Evolutionary conservation across 2,113 vertebrate species (phyloP).

Genomic region (Colinus virginianus): DNA sequence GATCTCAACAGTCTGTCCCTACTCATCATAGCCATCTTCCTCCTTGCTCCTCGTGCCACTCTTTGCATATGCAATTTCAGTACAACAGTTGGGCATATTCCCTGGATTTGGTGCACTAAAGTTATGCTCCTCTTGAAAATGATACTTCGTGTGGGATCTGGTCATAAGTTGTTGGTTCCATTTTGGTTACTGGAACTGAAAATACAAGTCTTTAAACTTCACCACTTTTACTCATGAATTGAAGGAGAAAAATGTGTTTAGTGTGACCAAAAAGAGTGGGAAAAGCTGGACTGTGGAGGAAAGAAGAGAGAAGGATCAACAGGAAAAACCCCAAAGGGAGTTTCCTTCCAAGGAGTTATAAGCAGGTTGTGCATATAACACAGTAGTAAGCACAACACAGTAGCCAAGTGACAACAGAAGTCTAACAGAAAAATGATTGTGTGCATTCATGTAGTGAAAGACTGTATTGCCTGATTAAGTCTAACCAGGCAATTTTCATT

Average conservation of each 20-base stretch:
- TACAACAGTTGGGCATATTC: accelerated
- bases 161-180: background rate
- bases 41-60: background rate
- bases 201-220: background rate
- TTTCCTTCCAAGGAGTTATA: background rate
- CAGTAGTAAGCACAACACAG: background rate
- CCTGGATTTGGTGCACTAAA: background rate
- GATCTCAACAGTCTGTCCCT: background rate
- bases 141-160: background rate
- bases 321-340: background rate
- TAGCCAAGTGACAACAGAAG: background rate
- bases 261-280: background rate
- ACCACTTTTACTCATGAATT: background rate
- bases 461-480: conserved; percentile 19
- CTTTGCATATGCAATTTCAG: background rate
- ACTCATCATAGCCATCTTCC: accelerated
- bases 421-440: background rate
- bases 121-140: background rate
- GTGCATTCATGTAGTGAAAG: conserved; percentile 19
- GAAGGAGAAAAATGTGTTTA: background rate
- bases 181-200: background rate
- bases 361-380: background rate
- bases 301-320: background rate
- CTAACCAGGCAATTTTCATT: conserved; percentile 5
- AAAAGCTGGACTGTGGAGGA: background rate